These are phyloP conservation scores for Ashinkailepas kermadecensis DNA, from an alignment of 2,888 invertebrate species.

Conservation along the genomic window DNA sequence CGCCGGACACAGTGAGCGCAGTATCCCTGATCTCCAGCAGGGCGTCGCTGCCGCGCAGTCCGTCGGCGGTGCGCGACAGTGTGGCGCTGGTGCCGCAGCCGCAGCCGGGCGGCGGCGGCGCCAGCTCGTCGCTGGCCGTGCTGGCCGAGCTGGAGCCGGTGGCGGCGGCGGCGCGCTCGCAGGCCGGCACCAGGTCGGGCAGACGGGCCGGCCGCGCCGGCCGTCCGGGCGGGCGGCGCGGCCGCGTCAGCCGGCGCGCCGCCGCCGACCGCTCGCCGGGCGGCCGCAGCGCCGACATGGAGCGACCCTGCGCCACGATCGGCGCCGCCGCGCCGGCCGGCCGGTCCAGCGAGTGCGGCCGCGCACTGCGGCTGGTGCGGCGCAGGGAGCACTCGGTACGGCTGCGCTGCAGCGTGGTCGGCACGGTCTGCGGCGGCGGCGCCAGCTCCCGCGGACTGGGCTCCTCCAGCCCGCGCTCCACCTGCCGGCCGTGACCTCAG, in stretches of 20 bases:
- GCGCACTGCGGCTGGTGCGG: not conserved
- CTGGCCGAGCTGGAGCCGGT: constrained; percentile 19
- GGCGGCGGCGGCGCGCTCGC: not conserved
- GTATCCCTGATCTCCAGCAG: constrained; percentile 6
- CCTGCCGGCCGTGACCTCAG: not conserved
- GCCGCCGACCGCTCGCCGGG: not conserved
- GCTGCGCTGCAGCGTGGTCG: not conserved
- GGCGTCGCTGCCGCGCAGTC: not conserved
- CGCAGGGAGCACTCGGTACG: not conserved
- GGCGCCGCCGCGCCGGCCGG: not conserved
- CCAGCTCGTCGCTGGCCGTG: constrained; percentile 20
- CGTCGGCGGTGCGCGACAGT: not conserved
- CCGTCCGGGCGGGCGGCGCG: not conserved
- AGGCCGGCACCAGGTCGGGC: constrained; percentile 16
- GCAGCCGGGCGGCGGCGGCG: constrained; percentile 22
- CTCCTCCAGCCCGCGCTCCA: not conserved
- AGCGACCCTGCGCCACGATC: constrained; percentile 15
- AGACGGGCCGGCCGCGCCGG: not conserved
- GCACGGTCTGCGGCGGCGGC: not conserved
- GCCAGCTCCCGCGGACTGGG: not conserved
- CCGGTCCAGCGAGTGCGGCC: constrained; percentile 13
- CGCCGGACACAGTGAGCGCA: constrained; percentile 46
- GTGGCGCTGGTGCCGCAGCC: constrained; percentile 3
- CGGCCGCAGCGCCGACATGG: not conserved
- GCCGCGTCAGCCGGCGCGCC: not conserved